phyloP scores from a whole-genome alignment of 2,113 vertebrate species.

The Aramus guarauna region DNA sequence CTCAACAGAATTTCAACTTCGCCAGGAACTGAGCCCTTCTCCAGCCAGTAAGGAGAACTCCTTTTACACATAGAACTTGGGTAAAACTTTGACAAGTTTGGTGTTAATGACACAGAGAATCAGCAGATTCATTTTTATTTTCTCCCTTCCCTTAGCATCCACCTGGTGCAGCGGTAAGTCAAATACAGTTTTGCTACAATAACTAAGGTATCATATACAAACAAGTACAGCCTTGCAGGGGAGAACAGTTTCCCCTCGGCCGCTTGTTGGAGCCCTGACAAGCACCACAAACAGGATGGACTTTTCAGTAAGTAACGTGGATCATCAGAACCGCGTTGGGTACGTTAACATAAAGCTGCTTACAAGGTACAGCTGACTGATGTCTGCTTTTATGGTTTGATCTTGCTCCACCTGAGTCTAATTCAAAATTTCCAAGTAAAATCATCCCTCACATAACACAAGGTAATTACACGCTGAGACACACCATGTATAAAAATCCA shows the following conservation, averaged over 20 bases:
- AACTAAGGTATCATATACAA: neutral
- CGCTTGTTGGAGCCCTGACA: neutral
- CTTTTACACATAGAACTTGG: accelerated
- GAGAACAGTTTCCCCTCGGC: neutral
- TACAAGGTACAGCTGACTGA: neutral
- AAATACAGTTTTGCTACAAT: neutral
- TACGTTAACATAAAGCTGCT: neutral
- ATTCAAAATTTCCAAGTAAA: neutral
- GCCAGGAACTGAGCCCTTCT: neutral
- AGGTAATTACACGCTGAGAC: neutral
- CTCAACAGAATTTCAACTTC: neutral
- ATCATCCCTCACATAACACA: neutral
- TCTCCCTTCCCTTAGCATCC: neutral
- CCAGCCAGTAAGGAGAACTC: neutral
- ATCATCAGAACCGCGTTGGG: neutral
- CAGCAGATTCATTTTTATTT: neutral
- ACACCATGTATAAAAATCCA: neutral
- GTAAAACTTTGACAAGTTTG: neutral
- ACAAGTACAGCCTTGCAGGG: neutral
- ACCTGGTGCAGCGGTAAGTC: neutral
- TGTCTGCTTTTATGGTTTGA: neutral
- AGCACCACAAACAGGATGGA: neutral
- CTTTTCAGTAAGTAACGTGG: neutral
- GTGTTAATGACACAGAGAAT: neutral
- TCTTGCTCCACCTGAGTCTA: neutral